phyloP scores from a whole-genome alignment of 2,888 invertebrate species.

The Metallyticus violacea region DNA sequence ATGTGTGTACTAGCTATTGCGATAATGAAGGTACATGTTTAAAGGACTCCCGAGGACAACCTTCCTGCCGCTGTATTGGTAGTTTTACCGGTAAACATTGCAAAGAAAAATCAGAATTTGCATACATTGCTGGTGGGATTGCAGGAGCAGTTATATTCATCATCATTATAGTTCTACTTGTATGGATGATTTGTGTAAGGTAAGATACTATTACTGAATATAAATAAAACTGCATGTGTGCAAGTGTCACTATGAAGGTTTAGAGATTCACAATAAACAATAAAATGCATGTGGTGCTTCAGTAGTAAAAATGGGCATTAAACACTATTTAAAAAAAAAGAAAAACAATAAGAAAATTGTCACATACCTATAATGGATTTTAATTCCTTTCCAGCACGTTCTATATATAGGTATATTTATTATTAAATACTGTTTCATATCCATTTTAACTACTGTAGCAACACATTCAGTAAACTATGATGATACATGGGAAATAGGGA shows the following conservation, averaged over 20 bases:
- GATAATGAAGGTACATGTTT: conserved; percentile 88
- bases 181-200: conserved; percentile 97
- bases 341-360: no score
- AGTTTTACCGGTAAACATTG: conserved; percentile 90
- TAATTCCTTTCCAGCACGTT: no score
- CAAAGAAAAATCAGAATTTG: conserved; percentile 89
- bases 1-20: conserved; percentile 82
- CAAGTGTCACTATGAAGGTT: neutral
- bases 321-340: no score
- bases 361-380: no score
- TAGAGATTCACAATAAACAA: no score
- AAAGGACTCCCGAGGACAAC: conserved; percentile 78
- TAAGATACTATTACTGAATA: conserved; percentile 41
- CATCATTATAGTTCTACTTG: conserved; percentile 85
- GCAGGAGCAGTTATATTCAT: conserved; percentile 92
- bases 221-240: neutral
- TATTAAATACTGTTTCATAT: no score
- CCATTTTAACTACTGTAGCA: no score
- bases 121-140: conserved; percentile 91
- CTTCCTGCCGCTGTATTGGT: conserved; percentile 85
- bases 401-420: no score
- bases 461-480: no score
- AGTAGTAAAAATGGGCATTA: no score
- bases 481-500: no score
- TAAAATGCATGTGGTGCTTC: no score